Evolutionary conservation across 2,113 vertebrate species (phyloP), one percentile per base, ranked within the genome.

Genomic region (Petrocephalus microphthalmus): DNA sequence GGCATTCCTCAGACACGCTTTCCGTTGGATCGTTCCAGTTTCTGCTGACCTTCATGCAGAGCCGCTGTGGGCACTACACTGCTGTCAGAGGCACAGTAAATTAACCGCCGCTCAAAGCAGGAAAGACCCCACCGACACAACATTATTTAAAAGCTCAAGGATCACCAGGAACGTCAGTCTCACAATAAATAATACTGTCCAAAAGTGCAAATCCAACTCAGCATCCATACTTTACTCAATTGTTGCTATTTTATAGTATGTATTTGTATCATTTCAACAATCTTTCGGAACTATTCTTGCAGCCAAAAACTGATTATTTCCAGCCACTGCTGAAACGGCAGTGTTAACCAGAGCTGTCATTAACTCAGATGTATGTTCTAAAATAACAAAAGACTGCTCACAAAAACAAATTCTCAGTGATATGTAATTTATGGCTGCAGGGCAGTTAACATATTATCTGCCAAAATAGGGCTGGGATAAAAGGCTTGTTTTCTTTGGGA

Each of bases 41-140:
- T 81, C 84, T 56, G 86, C 89, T 92, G 91, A 94, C 92, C 91
- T 92, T 93, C 87, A 90, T 85, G 89, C 89, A 83, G 87, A 60
- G n/a, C 87, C 49, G 86, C 3, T 47, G 19, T 67, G 13, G 42
- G 42, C 45, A 42, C 47, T 20, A 42, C 22, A 7, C 11, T 20
- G n/a, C 83, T n/a, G 15, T 54, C 25, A 85, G 49, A 53, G 51
- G 51, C 51, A 17, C 15, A n/a, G 84, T 25, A n/a, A 85, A 54
- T 25, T 53, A 13, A 54, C 84, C 22, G 84, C n/a, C 25, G 5
- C 5, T 54, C 37, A 83, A 83, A 83, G 19, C 20, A 17, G 71
- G 71, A 78, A 42, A 78, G 6, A 78, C 71, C 4, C 13, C 33
- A 78, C 71, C 71, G 19, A 42, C 33, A 78, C 60, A 29, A 29